These are phyloP conservation scores for Zaprionus ornatus DNA, from an alignment of 1,140 invertebrate species.

Conservation along the genomic window DNA sequence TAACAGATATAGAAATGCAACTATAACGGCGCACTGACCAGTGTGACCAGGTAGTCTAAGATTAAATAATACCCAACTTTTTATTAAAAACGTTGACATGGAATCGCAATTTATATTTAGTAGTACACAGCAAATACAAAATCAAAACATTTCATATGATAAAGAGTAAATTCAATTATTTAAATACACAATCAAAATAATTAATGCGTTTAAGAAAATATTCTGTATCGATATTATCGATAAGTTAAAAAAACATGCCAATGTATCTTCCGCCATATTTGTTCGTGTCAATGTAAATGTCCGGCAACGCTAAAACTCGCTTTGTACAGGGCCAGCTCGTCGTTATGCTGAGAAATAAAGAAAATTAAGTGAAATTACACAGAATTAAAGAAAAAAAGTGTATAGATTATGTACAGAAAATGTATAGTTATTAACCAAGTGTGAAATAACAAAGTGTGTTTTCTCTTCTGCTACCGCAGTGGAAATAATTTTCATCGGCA, in stretches of 20 bases:
- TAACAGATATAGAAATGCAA: neutral
- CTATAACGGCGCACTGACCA: neutral
- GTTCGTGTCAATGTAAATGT: conserved; percentile 44
- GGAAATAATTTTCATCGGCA: conserved; percentile 56
- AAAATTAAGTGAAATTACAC: conserved; percentile 74
- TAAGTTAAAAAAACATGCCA: neutral
- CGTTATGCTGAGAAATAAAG: conserved; percentile 70
- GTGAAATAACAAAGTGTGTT: conserved; percentile 43
- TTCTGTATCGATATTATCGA: conserved; percentile 33
- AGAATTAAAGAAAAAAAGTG: conserved; percentile 57
- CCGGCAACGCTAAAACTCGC: conserved; percentile 56
- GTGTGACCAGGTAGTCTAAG: neutral
- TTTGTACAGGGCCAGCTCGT: conserved; percentile 66
- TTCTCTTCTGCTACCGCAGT: conserved; percentile 39
- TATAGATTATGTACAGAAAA: conserved; percentile 60
- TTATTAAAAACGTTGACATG: no score
- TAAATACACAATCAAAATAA: neutral
- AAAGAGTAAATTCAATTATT: neutral
- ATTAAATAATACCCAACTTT: neutral
- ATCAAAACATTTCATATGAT: neutral
- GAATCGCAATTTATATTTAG: neutral
- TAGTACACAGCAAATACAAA: neutral
- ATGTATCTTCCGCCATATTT: conserved; percentile 52
- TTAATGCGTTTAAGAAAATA: neutral
- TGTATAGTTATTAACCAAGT: conserved; percentile 48